phyloP scores from a whole-genome alignment of 2,113 vertebrate species.

The Dipodomys merriami region DNA sequence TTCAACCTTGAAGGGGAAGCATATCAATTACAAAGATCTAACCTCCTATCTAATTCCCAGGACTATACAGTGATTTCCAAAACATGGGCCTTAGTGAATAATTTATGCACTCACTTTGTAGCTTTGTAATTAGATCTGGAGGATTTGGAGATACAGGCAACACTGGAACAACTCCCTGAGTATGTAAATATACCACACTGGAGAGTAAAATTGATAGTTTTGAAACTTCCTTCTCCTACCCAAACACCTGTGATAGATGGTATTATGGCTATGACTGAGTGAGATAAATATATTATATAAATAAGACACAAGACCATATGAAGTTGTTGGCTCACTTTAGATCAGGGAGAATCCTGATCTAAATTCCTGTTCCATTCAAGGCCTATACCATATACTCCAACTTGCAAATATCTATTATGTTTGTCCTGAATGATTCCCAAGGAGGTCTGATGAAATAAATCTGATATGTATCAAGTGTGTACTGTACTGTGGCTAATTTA shows the following conservation, averaged over 20 bases:
- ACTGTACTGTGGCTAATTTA: slow-evolving; percentile 24
- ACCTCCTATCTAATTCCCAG: slow-evolving; percentile 68
- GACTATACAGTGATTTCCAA: slow-evolving; percentile 65
- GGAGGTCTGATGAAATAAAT: background rate
- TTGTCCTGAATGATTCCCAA: slow-evolving; percentile 1
- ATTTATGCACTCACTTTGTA: slow-evolving; percentile 73
- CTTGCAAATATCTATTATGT: slow-evolving; percentile 37
- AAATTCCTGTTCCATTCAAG: background rate
- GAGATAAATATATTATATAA: background rate
- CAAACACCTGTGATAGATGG: background rate
- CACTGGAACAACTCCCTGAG: background rate
- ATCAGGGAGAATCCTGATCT: background rate
- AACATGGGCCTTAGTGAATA: slow-evolving; percentile 70
- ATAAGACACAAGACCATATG: slow-evolving; percentile 46
- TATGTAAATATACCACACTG: background rate
- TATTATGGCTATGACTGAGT: slow-evolving; percentile 27
- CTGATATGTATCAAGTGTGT: slow-evolving; percentile 14
- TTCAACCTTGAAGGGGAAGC: slow-evolving; percentile 30
- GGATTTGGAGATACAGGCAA: slow-evolving; percentile 37
- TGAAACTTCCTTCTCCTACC: background rate
- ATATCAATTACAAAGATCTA: slow-evolving; percentile 65
- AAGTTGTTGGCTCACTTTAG: background rate
- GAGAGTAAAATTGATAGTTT: slow-evolving; percentile 29
- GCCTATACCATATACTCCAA: background rate
- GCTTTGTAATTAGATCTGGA: slow-evolving; percentile 72